phyloP scores from a whole-genome alignment of 1,140 invertebrate species.

The Formica selysi region DNA sequence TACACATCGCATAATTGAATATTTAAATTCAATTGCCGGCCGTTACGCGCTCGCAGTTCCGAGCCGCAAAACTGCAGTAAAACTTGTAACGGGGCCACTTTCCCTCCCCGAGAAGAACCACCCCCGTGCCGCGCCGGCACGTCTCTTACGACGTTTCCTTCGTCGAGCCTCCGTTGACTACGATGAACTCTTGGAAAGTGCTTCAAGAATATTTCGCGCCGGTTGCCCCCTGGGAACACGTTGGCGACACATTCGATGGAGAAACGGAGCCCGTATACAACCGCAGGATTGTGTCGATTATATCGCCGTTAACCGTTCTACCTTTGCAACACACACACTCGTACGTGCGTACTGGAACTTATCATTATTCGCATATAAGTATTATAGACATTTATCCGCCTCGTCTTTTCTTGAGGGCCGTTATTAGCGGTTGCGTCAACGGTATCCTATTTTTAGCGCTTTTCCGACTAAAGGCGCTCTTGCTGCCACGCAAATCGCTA shows the following conservation, averaged over 20 bases:
- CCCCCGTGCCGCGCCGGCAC: conserved; percentile 39
- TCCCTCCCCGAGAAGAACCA: conserved; percentile 76
- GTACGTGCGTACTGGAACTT: conserved; percentile 4
- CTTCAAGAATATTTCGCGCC: conserved; percentile 80
- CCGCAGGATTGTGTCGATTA: conserved; percentile 34
- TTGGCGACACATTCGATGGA: conserved; percentile 38
- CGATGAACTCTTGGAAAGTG: conserved; percentile 79
- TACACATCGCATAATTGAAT: conserved; percentile 88
- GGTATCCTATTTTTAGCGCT: conserved; percentile 52
- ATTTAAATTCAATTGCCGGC: conserved; percentile 88
- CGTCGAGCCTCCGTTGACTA: conserved; percentile 41
- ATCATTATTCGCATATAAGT: conserved; percentile 28
- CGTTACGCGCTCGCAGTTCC: conserved; percentile 85
- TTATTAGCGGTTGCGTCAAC: conserved; percentile 58
- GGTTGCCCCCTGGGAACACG: conserved; percentile 35
- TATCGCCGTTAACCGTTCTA: conserved; percentile 14
- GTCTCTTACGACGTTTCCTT: conserved; percentile 46
- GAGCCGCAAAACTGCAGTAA: conserved; percentile 87
- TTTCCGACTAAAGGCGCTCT: conserved; percentile 20
- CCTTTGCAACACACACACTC: background rate
- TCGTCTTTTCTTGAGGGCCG: conserved; percentile 53
- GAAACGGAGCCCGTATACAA: conserved; percentile 20
- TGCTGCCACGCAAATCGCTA: background rate
- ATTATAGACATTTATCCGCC: conserved; percentile 41
- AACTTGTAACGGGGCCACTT: conserved; percentile 87